Conservation (phyloP, 2,113 vertebrate species). For the Zosterops pallidus region DNA sequence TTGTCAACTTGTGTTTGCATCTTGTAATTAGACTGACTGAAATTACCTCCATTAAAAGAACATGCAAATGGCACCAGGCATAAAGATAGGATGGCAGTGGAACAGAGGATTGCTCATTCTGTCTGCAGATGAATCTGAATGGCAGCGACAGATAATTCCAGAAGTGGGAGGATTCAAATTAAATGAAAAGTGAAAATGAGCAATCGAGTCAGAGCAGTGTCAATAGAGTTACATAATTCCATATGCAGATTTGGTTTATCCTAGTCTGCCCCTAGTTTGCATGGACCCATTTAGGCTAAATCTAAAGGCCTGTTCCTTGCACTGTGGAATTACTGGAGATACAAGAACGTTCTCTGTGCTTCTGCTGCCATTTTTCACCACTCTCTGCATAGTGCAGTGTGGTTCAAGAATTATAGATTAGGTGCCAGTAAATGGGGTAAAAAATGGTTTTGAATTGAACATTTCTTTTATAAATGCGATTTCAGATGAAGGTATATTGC, state of each 20-base stretch:
- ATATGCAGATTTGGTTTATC: neutral
- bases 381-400: neutral
- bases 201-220: neutral
- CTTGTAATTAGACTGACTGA: neutral
- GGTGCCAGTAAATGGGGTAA: neutral
- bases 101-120: neutral
- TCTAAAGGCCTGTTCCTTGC: neutral
- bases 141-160: neutral
- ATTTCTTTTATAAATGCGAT: slow-evolving; percentile 55
- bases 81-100: neutral
- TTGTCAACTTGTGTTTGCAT: neutral
- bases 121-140: neutral
- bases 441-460: slow-evolving; percentile 22
- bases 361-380: neutral
- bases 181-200: neutral
- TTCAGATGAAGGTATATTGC: slow-evolving; percentile 5
- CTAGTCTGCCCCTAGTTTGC: neutral
- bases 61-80: neutral
- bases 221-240: neutral
- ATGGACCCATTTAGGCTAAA: neutral
- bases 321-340: neutral
- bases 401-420: slow-evolving; percentile 3
- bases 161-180: neutral
- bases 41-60: neutral
- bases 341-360: neutral